These are phyloP conservation scores for Scelioninae gen. 1 DNA, from an alignment of 2,888 invertebrate genomes.

Conservation along the genomic window DNA sequence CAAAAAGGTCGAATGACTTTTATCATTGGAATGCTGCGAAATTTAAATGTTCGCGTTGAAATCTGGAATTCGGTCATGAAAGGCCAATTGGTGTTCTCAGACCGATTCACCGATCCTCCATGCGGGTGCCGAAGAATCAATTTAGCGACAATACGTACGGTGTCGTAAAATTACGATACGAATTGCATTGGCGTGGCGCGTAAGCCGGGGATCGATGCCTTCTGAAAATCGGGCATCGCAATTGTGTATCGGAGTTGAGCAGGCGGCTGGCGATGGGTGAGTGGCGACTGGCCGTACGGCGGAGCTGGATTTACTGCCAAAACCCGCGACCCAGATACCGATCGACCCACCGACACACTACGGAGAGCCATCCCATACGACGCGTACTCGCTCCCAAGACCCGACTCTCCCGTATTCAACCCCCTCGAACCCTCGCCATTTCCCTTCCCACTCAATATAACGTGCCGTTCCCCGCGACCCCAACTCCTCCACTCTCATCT, in stretches of 20 bases:
- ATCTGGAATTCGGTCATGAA: constrained; percentile 15
- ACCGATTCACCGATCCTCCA: constrained; percentile 11
- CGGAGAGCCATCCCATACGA: constrained; percentile 61
- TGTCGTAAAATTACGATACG: constrained; percentile 6
- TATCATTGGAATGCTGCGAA: neutral
- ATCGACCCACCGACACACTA: constrained; percentile 83
- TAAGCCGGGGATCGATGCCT: constrained; percentile 13
- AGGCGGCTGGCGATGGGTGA: constrained; percentile 58
- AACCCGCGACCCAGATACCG: constrained; percentile 84
- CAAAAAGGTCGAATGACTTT: too few relatives aligned
- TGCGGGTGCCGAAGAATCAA: constrained; percentile 7
- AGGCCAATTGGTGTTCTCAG: constrained; percentile 5
- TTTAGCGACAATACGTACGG: neutral
- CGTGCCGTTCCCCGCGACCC: constrained; percentile 13
- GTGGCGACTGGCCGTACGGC: constrained; percentile 63
- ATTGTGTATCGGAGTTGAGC: constrained; percentile 30
- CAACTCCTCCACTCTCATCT: constrained; percentile 18
- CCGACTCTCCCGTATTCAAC: constrained; percentile 52
- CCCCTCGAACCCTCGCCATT: constrained; percentile 34
- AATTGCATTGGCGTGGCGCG: neutral
- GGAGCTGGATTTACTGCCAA: constrained; percentile 81
- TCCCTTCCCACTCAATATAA: constrained; percentile 24
- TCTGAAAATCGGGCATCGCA: constrained; percentile 22
- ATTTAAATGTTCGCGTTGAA: constrained; percentile 2
- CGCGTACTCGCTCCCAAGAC: constrained; percentile 53